These are phyloP conservation scores for Trichogramma dendrolimi DNA, from an alignment of 2,888 invertebrate genomes.

Conservation along the genomic window DNA sequence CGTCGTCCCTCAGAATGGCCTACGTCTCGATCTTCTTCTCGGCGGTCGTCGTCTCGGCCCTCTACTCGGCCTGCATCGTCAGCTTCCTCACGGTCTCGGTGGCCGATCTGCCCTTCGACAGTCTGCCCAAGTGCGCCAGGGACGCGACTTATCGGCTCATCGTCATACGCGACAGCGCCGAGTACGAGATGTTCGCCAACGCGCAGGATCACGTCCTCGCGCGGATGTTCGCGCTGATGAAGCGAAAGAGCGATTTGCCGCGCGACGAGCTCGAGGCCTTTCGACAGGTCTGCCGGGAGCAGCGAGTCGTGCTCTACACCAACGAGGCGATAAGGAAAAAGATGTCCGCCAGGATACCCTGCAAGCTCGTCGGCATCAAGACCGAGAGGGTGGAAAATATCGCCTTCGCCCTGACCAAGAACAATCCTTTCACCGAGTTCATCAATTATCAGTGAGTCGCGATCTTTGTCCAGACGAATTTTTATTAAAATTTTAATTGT, in stretches of 20 bases:
- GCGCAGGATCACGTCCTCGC: slow-evolving; percentile 9
- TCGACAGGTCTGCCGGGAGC: slow-evolving; percentile 28
- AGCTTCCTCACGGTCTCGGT: slow-evolving; percentile 22
- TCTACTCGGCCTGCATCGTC: slow-evolving; percentile 27
- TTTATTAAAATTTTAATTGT: background rate
- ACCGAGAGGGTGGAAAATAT: slow-evolving; percentile 31
- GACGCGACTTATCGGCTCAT: slow-evolving; percentile 24
- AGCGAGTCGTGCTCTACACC: slow-evolving; percentile 31
- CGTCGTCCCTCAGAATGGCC: slow-evolving; percentile 23
- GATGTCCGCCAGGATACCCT: slow-evolving; percentile 23
- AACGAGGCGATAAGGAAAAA: slow-evolving; percentile 27
- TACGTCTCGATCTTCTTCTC: slow-evolving; percentile 25
- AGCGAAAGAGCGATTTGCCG: slow-evolving; percentile 14
- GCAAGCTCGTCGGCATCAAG: slow-evolving; percentile 29
- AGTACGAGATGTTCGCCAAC: slow-evolving; percentile 20
- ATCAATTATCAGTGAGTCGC: slow-evolving; percentile 35
- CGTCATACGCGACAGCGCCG: slow-evolving; percentile 17
- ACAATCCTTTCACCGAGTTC: slow-evolving; percentile 31
- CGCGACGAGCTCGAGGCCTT: slow-evolving; percentile 9
- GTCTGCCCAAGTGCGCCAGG: slow-evolving; percentile 8
- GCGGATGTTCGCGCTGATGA: slow-evolving; percentile 19
- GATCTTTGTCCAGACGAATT: background rate
- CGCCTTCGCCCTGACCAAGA: slow-evolving; percentile 31
- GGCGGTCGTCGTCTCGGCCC: slow-evolving; percentile 18
- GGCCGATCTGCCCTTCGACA: slow-evolving; percentile 16